phyloP scores from a whole-genome alignment of 2,888 invertebrate species.

The Dioctria rufipes region DNA sequence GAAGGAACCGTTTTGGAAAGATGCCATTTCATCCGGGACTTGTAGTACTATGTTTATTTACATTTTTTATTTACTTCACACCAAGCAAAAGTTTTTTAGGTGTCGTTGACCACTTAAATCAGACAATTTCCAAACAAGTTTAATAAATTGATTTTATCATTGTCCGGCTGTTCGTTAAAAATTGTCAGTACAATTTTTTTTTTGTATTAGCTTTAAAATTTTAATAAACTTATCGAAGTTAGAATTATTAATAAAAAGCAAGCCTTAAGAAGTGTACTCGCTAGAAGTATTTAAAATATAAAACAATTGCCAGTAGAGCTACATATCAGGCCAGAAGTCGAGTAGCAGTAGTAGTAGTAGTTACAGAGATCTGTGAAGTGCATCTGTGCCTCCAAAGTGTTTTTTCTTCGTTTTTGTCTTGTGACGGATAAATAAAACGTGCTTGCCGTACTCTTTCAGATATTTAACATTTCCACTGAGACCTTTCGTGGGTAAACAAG shows the following conservation, averaged over 20 bases:
- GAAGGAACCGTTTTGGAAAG: conserved; percentile 28
- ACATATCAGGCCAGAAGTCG: neutral
- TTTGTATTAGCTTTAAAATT: no score
- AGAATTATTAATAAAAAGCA: neutral
- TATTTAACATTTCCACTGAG: neutral
- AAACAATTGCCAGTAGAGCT: neutral
- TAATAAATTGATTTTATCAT: conserved; percentile 4
- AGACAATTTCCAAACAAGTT: conserved; percentile 11
- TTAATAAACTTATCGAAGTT: conserved; percentile 14
- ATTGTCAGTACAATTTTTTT: conserved; percentile 7
- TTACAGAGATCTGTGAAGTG: neutral
- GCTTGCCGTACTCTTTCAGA: conserved; percentile 7
- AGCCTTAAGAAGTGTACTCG: neutral
- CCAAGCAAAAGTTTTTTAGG: neutral
- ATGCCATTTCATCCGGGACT: conserved; percentile 38
- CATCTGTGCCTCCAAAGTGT: conserved; percentile 29
- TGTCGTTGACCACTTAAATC: conserved; percentile 24
- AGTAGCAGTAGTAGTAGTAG: neutral
- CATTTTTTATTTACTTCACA: neutral
- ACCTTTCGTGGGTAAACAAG: conserved; percentile 28
- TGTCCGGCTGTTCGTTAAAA: neutral
- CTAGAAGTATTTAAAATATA: neutral
- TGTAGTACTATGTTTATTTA: neutral
- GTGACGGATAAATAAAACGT: neutral
- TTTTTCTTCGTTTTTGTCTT: neutral